Evolutionary conservation across 53 echinoderm and acorn worm genomes (phyloP).

Genomic region (Paracentrotus lividus): DNA sequence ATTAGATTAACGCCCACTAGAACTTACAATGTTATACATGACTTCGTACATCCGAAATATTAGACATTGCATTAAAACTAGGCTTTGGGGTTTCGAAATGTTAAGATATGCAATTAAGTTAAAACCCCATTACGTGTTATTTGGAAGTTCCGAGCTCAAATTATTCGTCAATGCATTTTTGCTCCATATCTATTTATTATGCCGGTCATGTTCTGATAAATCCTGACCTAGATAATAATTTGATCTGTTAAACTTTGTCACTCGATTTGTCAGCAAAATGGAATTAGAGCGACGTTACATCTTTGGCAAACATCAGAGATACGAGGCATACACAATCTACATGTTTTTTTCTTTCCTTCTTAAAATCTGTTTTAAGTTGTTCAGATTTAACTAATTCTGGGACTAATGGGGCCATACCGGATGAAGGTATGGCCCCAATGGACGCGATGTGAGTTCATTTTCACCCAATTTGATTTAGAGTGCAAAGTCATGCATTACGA

Average conservation of each 20-base stretch:
- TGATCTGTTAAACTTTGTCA: neutral
- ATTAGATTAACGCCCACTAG: neutral
- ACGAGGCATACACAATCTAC: no score
- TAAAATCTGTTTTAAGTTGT: no score
- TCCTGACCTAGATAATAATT: neutral
- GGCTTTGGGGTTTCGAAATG: neutral
- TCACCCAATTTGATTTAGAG: no score
- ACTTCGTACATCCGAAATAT: neutral
- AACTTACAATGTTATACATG: no score
- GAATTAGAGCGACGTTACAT: neutral
- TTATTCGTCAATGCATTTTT: neutral
- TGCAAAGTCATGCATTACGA: no score
- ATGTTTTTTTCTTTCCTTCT: no score
- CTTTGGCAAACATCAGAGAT: neutral
- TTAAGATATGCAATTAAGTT: neutral
- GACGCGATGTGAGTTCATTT: no score
- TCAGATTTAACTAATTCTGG: no score
- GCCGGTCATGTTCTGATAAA: neutral
- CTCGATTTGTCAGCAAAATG: neutral
- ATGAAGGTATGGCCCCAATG: no score
- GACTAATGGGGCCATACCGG: no score
- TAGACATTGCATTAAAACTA: neutral
- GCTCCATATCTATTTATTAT: neutral
- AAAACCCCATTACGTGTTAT: neutral
- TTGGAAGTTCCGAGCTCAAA: neutral